Base-by-base conservation (phyloP, 2,888 invertebrate genomes). In the Cataglyphis altisquamis region DNA sequence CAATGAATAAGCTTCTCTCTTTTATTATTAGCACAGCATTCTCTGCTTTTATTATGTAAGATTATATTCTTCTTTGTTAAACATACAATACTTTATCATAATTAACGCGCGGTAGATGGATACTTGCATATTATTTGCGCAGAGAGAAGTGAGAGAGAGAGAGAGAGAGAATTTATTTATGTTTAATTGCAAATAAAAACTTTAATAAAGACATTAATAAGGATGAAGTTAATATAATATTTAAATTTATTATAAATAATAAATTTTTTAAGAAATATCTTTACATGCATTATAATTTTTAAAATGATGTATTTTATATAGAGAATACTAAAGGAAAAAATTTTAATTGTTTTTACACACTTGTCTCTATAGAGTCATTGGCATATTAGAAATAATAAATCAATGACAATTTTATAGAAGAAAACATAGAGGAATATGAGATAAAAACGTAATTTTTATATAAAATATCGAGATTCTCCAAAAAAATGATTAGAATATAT, bases 221-320 rank as follows among this genome's bases (percentile, higher is more conserved):
- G 32, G 39, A 41, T 78, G 21, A 41, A 57, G 41, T 18, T 10
- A 32, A 67, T 67, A 67, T 21, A 32, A 15, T 52, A n/a, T 39
- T 29, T 41, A 67, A 57, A 39, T 67, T 6, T 18, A 41, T 48
- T 52, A 36, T 39, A 39, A 9, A 39, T 39, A 57, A 41, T n/a
- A 41, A 45, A 25, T 0, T 15, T n/a, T 41, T 48, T 15, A 15
- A 57, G 67, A 77, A 67, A 41, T 41, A 29, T 67, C 32, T 18
- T 29, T 57, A 66, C 55, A 12, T 29, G 12, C 15, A 66, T 67
- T 55, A 77, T 41, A 57, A 67, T 39, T 67, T 29, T 77, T 32
- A 78, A 12, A 25, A 15, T 15, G 15, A 55, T 12, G 39, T 55
- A 32, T 57, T 67, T 57, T 45, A 52, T 15, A 21, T 15, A 41